Conservation (phyloP, 2,888 invertebrate genomes). For the Tipula vernalis region DNA sequence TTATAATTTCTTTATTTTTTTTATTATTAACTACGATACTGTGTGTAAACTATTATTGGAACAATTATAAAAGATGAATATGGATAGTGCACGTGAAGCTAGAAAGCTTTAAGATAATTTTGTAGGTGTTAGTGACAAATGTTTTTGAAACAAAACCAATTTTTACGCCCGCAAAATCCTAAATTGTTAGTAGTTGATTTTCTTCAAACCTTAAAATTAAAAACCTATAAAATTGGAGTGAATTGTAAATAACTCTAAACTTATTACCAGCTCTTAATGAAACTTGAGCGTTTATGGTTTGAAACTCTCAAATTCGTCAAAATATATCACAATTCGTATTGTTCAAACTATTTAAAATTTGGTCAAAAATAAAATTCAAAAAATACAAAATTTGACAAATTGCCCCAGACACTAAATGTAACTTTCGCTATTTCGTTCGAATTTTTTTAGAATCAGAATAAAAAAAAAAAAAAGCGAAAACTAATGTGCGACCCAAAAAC, state of each 20-base stretch:
- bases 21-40: neutral
- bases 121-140: neutral
- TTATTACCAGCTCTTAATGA: too few species aligned
- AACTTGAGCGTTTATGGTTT: neutral
- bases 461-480: neutral
- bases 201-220: too few species aligned
- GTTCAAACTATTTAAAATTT: too few species aligned
- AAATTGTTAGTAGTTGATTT: neutral
- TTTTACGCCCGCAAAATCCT: neutral
- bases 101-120: neutral
- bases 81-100: neutral
- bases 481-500: neutral
- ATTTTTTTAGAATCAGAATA: neutral
- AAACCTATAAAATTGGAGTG: too few species aligned
- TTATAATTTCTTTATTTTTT: neutral
- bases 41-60: neutral
- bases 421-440: too few species aligned
- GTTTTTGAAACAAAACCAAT: neutral
- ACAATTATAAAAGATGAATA: neutral
- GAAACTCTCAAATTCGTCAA: too few species aligned
- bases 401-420: too few species aligned
- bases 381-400: too few species aligned
- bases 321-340: too few species aligned
- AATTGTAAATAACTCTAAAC: too few species aligned
- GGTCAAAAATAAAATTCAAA: too few species aligned